Base-by-base conservation (phyloP, 2,797 vertebrate genomes). In the Morus bassanus region DNA sequence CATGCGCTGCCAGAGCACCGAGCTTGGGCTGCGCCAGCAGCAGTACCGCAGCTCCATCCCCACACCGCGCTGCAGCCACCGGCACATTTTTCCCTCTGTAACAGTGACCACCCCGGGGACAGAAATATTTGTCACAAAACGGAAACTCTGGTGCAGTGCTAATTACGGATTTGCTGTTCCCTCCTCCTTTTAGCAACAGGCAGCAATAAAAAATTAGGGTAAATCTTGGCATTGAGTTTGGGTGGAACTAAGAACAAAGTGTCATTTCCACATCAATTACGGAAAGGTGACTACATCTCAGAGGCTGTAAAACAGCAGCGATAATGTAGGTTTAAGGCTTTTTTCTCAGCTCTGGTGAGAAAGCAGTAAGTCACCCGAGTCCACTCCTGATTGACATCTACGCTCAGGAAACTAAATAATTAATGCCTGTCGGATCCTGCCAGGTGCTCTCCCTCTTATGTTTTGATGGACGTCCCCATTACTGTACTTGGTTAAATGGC, bases 201-300 rank as follows among this genome's bases (percentile, higher is more conserved):
- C 75, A 59, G 65, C 24, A 18, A 28, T 31, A 31, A 70, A 72
- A 69, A 24, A 19, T 25, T 7, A 19, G 53, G 70, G 84, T 41
- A 64, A n/a, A 72, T 51, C 21, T 74, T 50, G 57, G 64, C 76
- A 33, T 3, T 13, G 48, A 69, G 91, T 81, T 75, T 16, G 56
- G 54, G 22, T 23, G 68, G 72, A 63, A 39, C 46, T 13, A 31
- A 76, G 92, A 86, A 43, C 35, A 41, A 80, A 81, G 68, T 21
- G 69, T 59, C 54, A 21, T 74, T 54, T 63, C 39, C 74, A 54
- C 57, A 65, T 61, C 79, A 75, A 13, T 89, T 82, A 60, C 31
- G 39, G 50, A 82, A 94, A 97, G 96, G 93, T 93, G 56, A 39
- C 18, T 30, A 8, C 43, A 21, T 16, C 95, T 56, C 60, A 1